Evolutionary conservation across 2,888 invertebrate genomes (phyloP), one percentile per base, ranked within the genome.

Genomic region (Stenotaenia linearis): DNA sequence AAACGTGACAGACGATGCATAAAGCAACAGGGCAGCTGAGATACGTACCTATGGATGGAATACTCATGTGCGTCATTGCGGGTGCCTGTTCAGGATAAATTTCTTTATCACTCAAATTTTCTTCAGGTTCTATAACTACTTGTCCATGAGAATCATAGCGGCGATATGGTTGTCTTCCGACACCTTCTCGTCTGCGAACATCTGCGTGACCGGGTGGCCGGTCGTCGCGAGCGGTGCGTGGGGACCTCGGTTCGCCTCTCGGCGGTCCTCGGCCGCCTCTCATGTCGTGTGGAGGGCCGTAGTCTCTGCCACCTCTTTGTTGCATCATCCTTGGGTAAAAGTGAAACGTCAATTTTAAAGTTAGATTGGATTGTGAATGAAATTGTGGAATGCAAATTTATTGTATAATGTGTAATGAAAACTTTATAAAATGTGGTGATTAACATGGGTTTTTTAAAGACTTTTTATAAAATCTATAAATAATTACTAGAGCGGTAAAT

Each of bases 91-190:
- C 79, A 15, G 89, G 89, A 85, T 92, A 94, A 84, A 95, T 93
- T 85, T 96, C 94, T 84, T 95, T 95, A 85, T 95, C 95, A 82
- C 93, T 93, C 50, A 94, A 89, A 87, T 93, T 94, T 85, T 94
- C 94, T 83, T 94, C 83, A 9, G 83, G 93, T 84, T 94, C 94
- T 83, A 94, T 90, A 80, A 93, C 90, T 87, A 88, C 87, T 83
- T 89, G 89, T 30, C 88, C 89, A 81, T 88, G 84, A 81, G 87
- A 79, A 82, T 82, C 81, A 56, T 81, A 81, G 4, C 80, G 80
- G n/a, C 81, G 75, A 30, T 80, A 78, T n/a, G 35, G 35, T 30
- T 25, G 75, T n/a, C 76, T 37, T 3, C 76, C 23, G 23, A 2
- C 40, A 74, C 15, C 30, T 18, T 79, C 79, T 5, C 79, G 21